Evolutionary conservation across 1,140 invertebrate genomes (phyloP), one percentile per base, ranked within the genome.

Genomic region (Caenorhabditis inopinata): DNA sequence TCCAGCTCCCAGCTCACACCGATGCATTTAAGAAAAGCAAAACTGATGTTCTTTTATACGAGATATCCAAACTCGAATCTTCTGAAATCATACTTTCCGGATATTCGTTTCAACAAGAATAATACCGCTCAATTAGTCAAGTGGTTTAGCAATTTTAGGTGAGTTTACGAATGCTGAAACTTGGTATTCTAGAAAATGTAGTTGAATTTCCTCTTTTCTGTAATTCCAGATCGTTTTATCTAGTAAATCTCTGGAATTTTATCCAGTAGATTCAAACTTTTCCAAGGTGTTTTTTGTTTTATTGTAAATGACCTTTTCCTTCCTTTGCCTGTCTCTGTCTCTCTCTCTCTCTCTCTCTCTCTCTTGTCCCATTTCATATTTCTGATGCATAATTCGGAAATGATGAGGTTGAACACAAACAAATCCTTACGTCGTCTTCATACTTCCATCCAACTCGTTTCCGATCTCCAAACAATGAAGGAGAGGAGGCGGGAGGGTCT

Each of bases 11-110:
- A 76, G 23, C 91, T 99, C 90, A 99, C 96, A 83, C 97, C 97
- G 86, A 98, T 99, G 95, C 97, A 99, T 92, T 93, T 99, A 88
- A 92, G 97, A 87, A 99, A 99, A 90, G 97, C 97, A 62, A 99
- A 99, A 92, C 92, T 99, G 90, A 99, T 99, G 97, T 99, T 99
- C 93, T 99, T 99, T 93, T 99, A 95, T 93, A 96, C 96, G 83
- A 93, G 97, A 85, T 99, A 99, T 91, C 97, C 97, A 47, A 97
- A 94, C 90, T 98, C 96, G 51, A 93, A 95, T 85, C 94, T 98
- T 83, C 93, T 99, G 88, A 99, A 99, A 92, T 96, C 96, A 92
- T 99, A 97, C 92, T 99, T 99, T 92, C 96, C 96, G 14, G 97
- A 99, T 92, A 98, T 99, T 91, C 96, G 96, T 90, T 99, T 99